A percentile compares a stretch with the other conserved stretches of the same genome.
phyloP scores from a whole-genome alignment of 2,888 invertebrate genomes.

The Rhaphigaster nebulosa region DNA sequence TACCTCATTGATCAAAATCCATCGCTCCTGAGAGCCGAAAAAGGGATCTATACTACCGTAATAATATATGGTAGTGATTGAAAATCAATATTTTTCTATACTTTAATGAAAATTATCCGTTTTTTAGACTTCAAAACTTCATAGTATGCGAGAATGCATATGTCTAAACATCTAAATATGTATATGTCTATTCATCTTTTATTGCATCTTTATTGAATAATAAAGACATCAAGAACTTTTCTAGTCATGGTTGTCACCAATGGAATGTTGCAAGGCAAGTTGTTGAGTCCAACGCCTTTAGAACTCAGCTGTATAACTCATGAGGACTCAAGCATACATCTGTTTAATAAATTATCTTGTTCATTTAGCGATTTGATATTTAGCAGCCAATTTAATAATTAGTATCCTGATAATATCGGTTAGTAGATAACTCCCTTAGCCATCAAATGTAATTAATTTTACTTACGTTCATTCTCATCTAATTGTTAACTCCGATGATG shows the following conservation, averaged over 20 bases:
- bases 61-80: too few species aligned
- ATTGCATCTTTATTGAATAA: background rate
- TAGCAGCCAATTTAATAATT: background rate
- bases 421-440: background rate
- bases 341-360: background rate
- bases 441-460: too few species aligned
- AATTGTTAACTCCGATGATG: too few species aligned
- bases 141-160: background rate
- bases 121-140: background rate
- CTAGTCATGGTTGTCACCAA: background rate
- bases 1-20: too few species aligned
- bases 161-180: background rate
- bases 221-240: constrained; percentile 1
- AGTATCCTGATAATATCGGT: background rate
- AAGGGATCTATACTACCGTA: too few species aligned
- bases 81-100: too few species aligned
- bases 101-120: too few species aligned
- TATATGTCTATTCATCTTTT: background rate
- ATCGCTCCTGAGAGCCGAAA: too few species aligned
- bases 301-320: background rate
- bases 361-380: background rate
- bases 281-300: background rate
- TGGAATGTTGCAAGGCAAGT: constrained; percentile 8
- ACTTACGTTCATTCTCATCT: too few species aligned
- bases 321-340: background rate